Evolutionary conservation across 2,888 invertebrate genomes (phyloP), one percentile per base, ranked within the genome.

Genomic region (Corythucha ciliata): DNA sequence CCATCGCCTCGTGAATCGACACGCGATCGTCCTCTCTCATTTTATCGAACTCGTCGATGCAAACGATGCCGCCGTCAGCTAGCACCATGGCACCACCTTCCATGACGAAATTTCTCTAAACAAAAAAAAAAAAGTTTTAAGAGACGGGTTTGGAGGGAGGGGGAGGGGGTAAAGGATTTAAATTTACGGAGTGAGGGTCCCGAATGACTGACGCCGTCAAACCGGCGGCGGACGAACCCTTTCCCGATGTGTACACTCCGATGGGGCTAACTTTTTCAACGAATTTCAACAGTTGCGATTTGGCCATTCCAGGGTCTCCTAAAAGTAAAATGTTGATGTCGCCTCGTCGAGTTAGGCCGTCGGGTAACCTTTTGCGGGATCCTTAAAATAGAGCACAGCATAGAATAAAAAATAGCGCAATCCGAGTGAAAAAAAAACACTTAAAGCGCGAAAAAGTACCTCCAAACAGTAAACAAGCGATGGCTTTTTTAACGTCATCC

Each of bases 1-100:
- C 98, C 98, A 98, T 98, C 21, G 98, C 98, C 72, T 98, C 98
- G 69, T 98, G 98, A 66, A 98, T 99, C 34, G 97, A 97, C 7
- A 98, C 98, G 59, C 97, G 76, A 70, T 98, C 98, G 67, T 98
- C 97, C 69, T 98, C 97, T 48, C 91, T 77, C 98, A 98, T 99
- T 74, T 99, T 98, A 70, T 98, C 97, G 69, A 98, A 98, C 71
- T 98, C 98, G 69, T 99, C 98, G 66, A 98, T 99, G 68, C 98
- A 98, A 1, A 98, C 97, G 2, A 97, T 94, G 24, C 98, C 98
- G 3, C 97, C 97, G 70, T 98, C 98, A 0, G 97, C 98, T 29
- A 98, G 72, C 21, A 98, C 98, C 98, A 98, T 98, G 1, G 98
- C 98, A 8, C 98, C 98, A 10, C 98, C 96, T 72, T 96, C 96